Evolutionary conservation across 2,113 vertebrate species (phyloP), one percentile per base, ranked within the genome.

Genomic region (Hypomesus transpacificus): DNA sequence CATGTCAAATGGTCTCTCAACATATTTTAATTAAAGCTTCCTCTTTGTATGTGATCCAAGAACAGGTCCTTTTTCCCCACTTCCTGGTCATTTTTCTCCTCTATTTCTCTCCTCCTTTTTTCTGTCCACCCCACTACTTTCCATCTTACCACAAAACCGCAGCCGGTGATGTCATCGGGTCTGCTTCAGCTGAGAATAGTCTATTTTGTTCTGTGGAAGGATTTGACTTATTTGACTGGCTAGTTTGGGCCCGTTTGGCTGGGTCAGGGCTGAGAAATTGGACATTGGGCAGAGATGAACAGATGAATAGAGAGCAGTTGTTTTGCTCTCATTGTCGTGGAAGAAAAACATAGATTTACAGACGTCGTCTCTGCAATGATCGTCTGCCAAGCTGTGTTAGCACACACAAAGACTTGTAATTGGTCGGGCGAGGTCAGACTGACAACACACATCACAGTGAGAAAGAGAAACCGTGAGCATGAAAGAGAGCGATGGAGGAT

Each of bases 21-120:
- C 82, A 82, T 74, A 75, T 84, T 87, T 81, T 85, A 90, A 91
- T 90, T 87, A 89, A 86, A 82, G 74, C 80, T 85, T 81, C 76
- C 80, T 79, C 71, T 69, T 68, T 82, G 46, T 61, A 81, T 61
- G 59, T 76, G 69, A 77, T 76, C 78, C 69, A 72, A 84, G 85
- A 80, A 84, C 3, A 26, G 66, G 71, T 79, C 71, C 75, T 74
- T 20, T 75, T 83, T 46, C 9, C 39, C 80, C 73, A 50, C 82
- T 73, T 80, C 62, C 74, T 79, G 62, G 72, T 34, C 78, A 71
- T 66, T 63, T 57, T 59, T 71, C 53, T 20, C 80, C 68, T 66
- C 69, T 75, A 85, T 87, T 83, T 82, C 85, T 82, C 31, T 61
- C 31, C n/a, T 60, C 18, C 20, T 17, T 22, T 76, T 20, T 68